These are phyloP conservation scores for Odontamblyopus lacepedii DNA, from an alignment of 2,797 vertebrate genomes.

Conservation along the genomic window DNA sequence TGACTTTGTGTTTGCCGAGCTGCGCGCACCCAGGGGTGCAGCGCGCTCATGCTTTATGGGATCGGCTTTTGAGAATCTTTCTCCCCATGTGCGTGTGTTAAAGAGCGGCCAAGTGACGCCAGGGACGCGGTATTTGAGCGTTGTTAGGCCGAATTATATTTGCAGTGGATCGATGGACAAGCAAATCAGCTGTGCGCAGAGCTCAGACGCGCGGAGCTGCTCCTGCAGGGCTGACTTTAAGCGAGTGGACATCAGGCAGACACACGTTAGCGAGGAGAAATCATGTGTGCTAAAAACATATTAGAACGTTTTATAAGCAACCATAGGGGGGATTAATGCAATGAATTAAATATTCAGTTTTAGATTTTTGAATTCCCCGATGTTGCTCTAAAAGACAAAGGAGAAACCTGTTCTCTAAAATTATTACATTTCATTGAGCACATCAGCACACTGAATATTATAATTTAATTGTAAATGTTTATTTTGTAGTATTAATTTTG, in stretches of 20 bases:
- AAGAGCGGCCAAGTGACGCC: constrained; percentile 66
- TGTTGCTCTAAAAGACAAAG: background rate
- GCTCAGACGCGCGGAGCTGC: constrained; percentile 36
- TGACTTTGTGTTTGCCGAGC: constrained; percentile 78
- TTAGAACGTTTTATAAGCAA: background rate
- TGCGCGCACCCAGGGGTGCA: constrained; percentile 68
- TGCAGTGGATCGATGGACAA: constrained; percentile 65
- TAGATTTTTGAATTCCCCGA: background rate
- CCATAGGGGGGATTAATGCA: background rate
- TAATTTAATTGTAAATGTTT: background rate
- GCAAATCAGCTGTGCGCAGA: constrained; percentile 40
- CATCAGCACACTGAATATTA: background rate
- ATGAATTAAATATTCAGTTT: background rate
- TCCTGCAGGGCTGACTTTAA: constrained; percentile 10
- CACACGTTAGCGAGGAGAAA: background rate
- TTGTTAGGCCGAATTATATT: constrained; percentile 67
- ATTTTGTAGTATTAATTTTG: background rate
- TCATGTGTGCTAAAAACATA: background rate
- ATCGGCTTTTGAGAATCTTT: constrained; percentile 57
- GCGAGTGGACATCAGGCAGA: background rate
- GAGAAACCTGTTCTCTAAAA: background rate
- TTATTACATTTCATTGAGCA: background rate
- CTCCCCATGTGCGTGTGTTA: constrained; percentile 35
- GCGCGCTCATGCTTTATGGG: constrained; percentile 57
- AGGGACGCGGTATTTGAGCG: constrained; percentile 56